Evolutionary conservation across 2,113 vertebrate species (phyloP).

Genomic region (Marmota monax): DNA sequence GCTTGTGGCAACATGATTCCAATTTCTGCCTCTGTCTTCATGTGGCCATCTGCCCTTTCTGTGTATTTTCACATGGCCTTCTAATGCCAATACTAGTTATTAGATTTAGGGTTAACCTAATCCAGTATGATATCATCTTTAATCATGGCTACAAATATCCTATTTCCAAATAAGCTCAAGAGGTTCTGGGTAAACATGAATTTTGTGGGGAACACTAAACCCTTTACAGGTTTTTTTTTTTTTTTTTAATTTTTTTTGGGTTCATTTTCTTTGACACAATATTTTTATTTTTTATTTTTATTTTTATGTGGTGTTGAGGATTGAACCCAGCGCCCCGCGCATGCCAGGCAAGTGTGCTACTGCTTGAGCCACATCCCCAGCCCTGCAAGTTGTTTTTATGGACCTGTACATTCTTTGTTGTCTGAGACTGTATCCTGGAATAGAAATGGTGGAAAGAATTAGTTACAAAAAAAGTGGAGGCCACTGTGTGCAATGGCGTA

Average conservation of each 20-base stretch:
- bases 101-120: neutral
- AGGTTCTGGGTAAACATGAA: neutral
- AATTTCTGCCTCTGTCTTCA: neutral
- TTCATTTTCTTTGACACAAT: too few relatives aligned
- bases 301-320: too few relatives aligned
- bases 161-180: neutral
- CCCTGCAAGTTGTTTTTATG: neutral
- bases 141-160: neutral
- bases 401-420: neutral
- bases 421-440: neutral
- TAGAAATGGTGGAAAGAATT: conserved; percentile 7
- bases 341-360: too few relatives aligned
- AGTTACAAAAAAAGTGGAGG: neutral
- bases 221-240: neutral
- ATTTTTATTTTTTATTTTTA: too few relatives aligned
- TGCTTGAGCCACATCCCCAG: too few relatives aligned
- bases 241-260: too few relatives aligned
- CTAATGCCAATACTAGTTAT: neutral
- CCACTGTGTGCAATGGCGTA: neutral
- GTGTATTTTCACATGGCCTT: neutral
- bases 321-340: too few relatives aligned
- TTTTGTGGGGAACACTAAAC: neutral
- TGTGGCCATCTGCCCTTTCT: neutral
- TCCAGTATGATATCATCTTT: neutral
- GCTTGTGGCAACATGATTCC: neutral